Evolutionary conservation across 2,797 vertebrate species (phyloP).

Genomic region (Pogonophryne albipinna): DNA sequence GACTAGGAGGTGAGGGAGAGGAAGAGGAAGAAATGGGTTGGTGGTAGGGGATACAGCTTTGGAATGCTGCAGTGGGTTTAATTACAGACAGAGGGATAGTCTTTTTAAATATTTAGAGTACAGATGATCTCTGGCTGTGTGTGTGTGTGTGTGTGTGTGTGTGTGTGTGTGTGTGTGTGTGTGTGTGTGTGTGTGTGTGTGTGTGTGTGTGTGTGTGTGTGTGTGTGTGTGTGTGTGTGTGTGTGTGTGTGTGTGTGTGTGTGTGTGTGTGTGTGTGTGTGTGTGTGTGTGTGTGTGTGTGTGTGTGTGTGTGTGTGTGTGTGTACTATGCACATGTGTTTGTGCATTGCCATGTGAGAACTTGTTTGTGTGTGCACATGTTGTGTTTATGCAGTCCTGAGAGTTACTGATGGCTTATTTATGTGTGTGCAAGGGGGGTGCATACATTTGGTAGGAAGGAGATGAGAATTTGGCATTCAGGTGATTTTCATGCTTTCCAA

Average conservation of each 20-base stretch:
- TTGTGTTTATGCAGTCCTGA: conserved; percentile 19
- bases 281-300: too few relatives aligned
- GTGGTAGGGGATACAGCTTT: conserved; percentile 61
- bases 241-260: too few relatives aligned
- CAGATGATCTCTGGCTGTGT: conserved; percentile 63
- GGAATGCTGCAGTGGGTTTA: conserved; percentile 80
- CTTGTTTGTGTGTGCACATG: conserved; percentile 32
- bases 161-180: too few relatives aligned
- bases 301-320: conserved; percentile 21
- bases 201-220: too few relatives aligned
- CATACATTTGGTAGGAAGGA: conserved; percentile 14
- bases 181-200: too few relatives aligned
- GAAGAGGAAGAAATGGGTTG: conserved; percentile 36
- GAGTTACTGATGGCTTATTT: conserved; percentile 17
- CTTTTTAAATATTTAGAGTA: conserved; percentile 86
- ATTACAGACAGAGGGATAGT: conserved; percentile 79
- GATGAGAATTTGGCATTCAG: conserved; percentile 5
- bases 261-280: too few relatives aligned
- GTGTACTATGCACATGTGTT: background rate
- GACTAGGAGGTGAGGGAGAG: conserved; percentile 26
- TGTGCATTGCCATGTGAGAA: conserved; percentile 6
- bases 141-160: too few relatives aligned
- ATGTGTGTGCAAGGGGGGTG: background rate
- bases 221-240: too few relatives aligned
- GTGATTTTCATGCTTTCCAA: background rate